A percentile compares a stretch with the other conserved stretches of the same genome.
Conservation (phyloP, 2,113 vertebrate species). For the Cebidichthys violaceus region DNA sequence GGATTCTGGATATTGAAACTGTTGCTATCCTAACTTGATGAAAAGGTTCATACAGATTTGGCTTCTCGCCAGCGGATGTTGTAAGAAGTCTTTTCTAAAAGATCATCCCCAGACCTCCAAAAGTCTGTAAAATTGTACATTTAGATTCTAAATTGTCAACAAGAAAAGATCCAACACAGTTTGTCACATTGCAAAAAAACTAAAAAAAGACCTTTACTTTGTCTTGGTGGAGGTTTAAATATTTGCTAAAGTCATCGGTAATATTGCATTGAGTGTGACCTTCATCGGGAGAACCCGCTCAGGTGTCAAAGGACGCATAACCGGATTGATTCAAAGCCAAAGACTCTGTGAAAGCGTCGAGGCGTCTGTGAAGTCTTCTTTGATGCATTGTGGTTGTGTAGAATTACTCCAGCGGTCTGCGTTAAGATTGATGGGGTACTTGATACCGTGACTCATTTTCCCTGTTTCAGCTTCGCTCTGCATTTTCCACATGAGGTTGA, state of each 20-base stretch:
- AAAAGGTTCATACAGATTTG: not conserved
- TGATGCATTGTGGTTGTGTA: constrained; percentile 56
- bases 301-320: constrained; percentile 24
- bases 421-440: constrained; percentile 52
- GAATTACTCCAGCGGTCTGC: constrained; percentile 35
- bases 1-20: not conserved
- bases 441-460: constrained; percentile 45
- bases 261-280: not conserved
- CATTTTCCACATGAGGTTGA: constrained; percentile 80
- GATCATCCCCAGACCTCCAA: not conserved
- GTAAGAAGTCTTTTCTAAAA: not conserved
- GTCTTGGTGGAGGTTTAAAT: not conserved
- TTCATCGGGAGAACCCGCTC: not conserved
- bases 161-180: not conserved
- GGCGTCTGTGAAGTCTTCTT: constrained; percentile 24
- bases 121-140: not conserved
- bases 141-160: not conserved
- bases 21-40: not conserved
- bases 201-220: not conserved
- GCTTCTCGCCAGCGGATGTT: not conserved
- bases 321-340: constrained; percentile 35
- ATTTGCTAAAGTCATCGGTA: not conserved
- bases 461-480: constrained; percentile 52
- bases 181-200: not conserved
- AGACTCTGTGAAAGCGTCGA: not conserved